phyloP scores from a whole-genome alignment of 1,140 invertebrate species.

The Nephila pilipes region DNA sequence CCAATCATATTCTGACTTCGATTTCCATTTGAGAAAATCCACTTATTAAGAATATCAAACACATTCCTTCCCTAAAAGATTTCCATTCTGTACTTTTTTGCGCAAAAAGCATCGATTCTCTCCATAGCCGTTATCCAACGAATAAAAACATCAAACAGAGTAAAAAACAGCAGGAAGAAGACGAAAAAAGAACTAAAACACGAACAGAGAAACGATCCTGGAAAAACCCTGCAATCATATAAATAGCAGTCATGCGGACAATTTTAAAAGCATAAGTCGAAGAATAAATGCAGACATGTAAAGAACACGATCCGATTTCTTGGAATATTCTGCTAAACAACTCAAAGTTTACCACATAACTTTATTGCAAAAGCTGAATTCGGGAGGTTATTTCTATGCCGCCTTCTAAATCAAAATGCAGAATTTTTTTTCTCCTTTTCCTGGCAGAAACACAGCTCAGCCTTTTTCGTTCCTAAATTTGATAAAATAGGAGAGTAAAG shows the following conservation, averaged over 20 bases:
- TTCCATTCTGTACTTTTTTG: too few relatives aligned
- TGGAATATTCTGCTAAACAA: slow-evolving; percentile 3
- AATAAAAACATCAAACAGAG: too few relatives aligned
- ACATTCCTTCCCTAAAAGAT: too few relatives aligned
- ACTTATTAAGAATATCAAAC: too few relatives aligned
- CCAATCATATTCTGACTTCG: too few relatives aligned
- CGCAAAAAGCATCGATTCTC: too few relatives aligned
- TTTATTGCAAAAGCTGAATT: slow-evolving; percentile 36
- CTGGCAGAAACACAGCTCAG: neutral
- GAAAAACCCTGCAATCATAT: slow-evolving; percentile 21
- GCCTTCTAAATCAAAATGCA: slow-evolving; percentile 52
- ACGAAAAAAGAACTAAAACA: neutral
- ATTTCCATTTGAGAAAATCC: too few relatives aligned
- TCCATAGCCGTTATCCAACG: too few relatives aligned
- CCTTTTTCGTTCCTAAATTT: slow-evolving; percentile 13
- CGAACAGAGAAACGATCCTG: neutral
- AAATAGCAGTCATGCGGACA: slow-evolving; percentile 35
- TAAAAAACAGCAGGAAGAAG: too few relatives aligned
- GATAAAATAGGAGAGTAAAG: slow-evolving; percentile 20
- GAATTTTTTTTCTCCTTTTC: neutral
- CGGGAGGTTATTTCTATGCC: slow-evolving; percentile 1
- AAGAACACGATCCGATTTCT: slow-evolving; percentile 47
- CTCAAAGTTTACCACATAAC: slow-evolving; percentile 21
- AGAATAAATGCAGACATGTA: slow-evolving; percentile 17
- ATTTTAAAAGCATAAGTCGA: slow-evolving; percentile 25